Conservation (phyloP, 2,113 vertebrate species). For the Macrotus californicus region DNA sequence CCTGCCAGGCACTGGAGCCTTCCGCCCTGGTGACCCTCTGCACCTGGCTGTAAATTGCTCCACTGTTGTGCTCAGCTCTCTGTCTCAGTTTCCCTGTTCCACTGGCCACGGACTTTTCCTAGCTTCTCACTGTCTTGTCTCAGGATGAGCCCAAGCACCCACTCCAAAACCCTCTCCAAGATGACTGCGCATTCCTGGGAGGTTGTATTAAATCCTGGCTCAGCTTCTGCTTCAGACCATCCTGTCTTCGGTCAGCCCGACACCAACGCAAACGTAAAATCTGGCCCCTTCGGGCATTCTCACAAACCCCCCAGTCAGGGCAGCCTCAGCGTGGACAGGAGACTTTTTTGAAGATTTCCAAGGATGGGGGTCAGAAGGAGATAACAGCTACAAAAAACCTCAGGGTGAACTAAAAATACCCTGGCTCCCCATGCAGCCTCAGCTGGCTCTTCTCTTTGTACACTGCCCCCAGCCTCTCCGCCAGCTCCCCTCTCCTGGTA, state of each 20-base stretch:
- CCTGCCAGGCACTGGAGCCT: too few relatives aligned
- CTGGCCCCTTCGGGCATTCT: background rate
- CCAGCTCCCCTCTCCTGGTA: background rate
- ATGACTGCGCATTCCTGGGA: background rate
- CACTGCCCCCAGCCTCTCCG: background rate
- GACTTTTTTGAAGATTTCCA: conserved; percentile 9
- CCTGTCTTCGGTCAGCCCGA: background rate
- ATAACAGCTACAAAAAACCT: conserved; percentile 21
- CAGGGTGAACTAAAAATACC: background rate
- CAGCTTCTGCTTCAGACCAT: background rate
- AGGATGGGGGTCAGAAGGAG: background rate
- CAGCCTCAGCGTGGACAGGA: background rate
- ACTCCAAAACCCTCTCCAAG: conserved; percentile 1
- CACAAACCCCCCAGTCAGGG: background rate
- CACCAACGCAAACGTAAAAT: background rate
- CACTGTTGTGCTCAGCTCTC: too few relatives aligned
- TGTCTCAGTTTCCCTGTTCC: too few relatives aligned
- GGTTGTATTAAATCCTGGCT: background rate
- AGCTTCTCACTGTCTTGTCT: too few relatives aligned
- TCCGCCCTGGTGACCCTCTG: too few relatives aligned
- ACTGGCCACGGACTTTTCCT: too few relatives aligned
- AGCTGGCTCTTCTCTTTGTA: background rate
- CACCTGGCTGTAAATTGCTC: too few relatives aligned
- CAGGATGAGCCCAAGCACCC: background rate
- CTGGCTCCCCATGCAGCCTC: background rate